These are phyloP conservation scores for Subanguina moxae DNA, from an alignment of 1,140 invertebrate genomes.

Conservation along the genomic window DNA sequence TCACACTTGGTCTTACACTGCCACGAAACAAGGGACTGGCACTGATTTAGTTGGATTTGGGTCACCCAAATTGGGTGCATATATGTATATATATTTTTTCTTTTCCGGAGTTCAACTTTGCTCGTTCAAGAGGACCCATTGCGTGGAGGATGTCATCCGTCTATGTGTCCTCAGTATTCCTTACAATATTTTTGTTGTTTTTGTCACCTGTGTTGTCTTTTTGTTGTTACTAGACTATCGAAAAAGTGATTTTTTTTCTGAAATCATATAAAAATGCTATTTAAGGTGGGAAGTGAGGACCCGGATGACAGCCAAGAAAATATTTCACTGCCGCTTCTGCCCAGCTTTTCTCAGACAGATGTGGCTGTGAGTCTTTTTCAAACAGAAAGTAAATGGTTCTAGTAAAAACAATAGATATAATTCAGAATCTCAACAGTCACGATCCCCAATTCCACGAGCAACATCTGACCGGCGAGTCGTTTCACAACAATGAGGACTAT, in stretches of 20 bases:
- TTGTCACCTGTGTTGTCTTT: neutral
- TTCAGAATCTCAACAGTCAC: slow-evolving; percentile 6
- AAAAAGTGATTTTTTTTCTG: neutral
- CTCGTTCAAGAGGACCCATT: slow-evolving; percentile 13
- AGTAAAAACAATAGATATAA: neutral
- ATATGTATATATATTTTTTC: too few relatives aligned
- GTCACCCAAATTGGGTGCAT: too few relatives aligned
- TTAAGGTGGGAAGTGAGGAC: slow-evolving; percentile 12
- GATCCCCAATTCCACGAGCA: slow-evolving; percentile 47
- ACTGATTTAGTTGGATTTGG: too few relatives aligned
- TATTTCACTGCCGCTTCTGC: slow-evolving; percentile 32
- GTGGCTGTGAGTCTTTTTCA: slow-evolving; percentile 44
- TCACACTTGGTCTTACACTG: too few relatives aligned
- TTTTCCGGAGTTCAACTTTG: slow-evolving; percentile 27
- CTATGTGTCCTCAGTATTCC: slow-evolving; percentile 20
- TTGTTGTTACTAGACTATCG: too few relatives aligned
- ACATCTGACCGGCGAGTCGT: slow-evolving; percentile 40
- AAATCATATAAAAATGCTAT: too few relatives aligned
- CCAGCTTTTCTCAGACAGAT: slow-evolving; percentile 48
- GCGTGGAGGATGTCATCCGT: slow-evolving; percentile 16
- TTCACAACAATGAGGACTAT: slow-evolving; percentile 52
- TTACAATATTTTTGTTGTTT: neutral
- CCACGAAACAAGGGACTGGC: too few relatives aligned
- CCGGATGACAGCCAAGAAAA: slow-evolving; percentile 29
- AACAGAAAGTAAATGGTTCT: too few relatives aligned